These are phyloP conservation scores for Brachionus calyciflorus DNA, from an alignment of 1,140 invertebrate genomes.

Conservation along the genomic window DNA sequence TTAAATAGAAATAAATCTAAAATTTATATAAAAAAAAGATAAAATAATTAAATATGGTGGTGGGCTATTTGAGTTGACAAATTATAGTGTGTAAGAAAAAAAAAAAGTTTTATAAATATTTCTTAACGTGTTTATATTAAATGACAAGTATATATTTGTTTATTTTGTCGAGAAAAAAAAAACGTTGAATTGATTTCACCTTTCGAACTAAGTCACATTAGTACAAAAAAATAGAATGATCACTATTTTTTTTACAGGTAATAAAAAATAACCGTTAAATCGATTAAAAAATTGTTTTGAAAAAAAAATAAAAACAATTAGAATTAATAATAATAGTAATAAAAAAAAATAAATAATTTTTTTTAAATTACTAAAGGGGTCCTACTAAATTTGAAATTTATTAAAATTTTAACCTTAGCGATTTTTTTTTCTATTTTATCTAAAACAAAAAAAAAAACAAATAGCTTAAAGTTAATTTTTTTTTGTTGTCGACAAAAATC, in stretches of 20 bases:
- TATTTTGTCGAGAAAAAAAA: no score
- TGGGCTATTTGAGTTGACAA: conserved; percentile 42
- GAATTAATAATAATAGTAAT: not conserved
- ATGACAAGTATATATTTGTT: not conserved
- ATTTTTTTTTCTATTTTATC: not conserved
- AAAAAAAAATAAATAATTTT: no score
- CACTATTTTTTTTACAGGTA: not conserved
- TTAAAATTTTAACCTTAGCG: conserved; percentile 38
- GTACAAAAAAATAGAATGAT: not conserved
- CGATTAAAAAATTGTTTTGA: conserved; percentile 3
- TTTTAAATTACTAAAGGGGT: no score
- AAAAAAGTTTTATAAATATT: not conserved
- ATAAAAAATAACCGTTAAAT: conserved; percentile 35
- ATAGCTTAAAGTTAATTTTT: conserved; percentile 37
- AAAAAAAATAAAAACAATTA: not conserved
- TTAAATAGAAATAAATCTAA: conserved; percentile 12
- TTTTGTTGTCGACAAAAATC: not conserved
- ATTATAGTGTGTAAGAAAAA: not conserved
- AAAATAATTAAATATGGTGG: conserved; percentile 33
- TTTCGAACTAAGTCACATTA: conserved; percentile 13
- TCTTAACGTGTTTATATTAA: no score
- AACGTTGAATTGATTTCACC: not conserved
- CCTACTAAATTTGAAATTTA: no score
- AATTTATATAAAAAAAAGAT: not conserved
- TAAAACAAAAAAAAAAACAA: not conserved